Base-by-base conservation (phyloP, 2,113 vertebrate species). In the Centropus unirufus region DNA sequence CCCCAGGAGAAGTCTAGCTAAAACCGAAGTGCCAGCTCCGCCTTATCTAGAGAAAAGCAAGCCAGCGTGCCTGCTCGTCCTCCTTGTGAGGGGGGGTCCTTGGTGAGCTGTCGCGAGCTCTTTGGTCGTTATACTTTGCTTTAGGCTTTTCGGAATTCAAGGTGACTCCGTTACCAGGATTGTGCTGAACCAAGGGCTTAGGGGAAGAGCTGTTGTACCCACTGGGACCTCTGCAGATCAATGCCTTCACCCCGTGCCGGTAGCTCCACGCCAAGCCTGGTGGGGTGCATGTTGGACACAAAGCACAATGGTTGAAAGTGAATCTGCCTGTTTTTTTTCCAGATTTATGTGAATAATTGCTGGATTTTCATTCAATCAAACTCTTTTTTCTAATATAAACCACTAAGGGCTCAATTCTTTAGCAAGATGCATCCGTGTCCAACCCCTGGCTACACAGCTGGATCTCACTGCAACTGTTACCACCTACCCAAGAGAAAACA, bases 381-480 rank as follows among this genome's bases (percentile, higher is more conserved):
- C 94, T 97, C 95, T 93, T 96, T 96, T 97, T 97, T 97, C 69
- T 97, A 97, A 97, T 86, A 96, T 6, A 97, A 97, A 98, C 96
- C 97, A 98, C 97, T 98, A 98, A 98, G 98, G 98, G 98, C 98
- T 98, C 97, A 98, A 98, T 97, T 94, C 93, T 97, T 97, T 96
- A 97, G 96, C 96, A 95, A 97, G 97, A 96, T 96, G 96, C 88
- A 8, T 97, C 96, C 69, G 86, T 97, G 97, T 98, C 96, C 97
- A 92, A 85, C 92, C 97, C 97, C 96, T 96, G 96, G 92, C 96
- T 89, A 0, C 23, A 93, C 96, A 87, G 97, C 97, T 95, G 97
- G 97, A 85, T 97, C 93, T 84, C 95, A 72, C 95, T 74, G 54
- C 92, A 61, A 72, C 95, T 74, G 87, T 91, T 89, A 54, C 89